Evolutionary conservation across 2,888 invertebrate species (phyloP), one percentile per base, ranked within the genome.

Genomic region (Microplitis deprimator): DNA sequence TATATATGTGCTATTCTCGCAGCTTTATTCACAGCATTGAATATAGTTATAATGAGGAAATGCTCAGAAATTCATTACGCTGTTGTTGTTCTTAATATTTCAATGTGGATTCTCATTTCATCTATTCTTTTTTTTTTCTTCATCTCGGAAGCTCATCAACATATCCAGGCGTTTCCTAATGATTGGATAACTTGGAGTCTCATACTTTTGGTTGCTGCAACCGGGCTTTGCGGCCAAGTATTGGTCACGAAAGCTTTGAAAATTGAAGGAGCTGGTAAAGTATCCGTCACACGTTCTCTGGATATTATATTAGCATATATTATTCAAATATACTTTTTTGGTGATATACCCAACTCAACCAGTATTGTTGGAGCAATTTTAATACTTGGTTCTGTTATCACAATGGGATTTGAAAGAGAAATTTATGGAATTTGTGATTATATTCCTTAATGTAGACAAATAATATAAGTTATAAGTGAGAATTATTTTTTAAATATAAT

Each of bases 41-140:
- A 91, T 73, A 91, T 91, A 40, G 91, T 91, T 0, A 85, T 91
- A 16, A 91, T 91, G 90, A 85, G 91, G 76, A 91, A 91, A 82
- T 91, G 91, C 78, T 84, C 88, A 38, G 89, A 91, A 79, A 90
- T 91, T 38, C 91, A 91, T 81, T 91, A 89, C 82, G 90, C 91
- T 1, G 87, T 90, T 0, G 86, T 91, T 67, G 90, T 91, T 5
- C 85, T 91, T 62, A 90, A 90, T 80, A 82, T 91, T 59, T 90
- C 90, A 0, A 79, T 86, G 59, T 91, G 90, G 90, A 88, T 90
- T 1, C 81, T 91, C 5, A 71, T 87, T 16, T 87, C 90, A 7
- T 86, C 90, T 4, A 77, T 85, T 1, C 80, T 86, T 6, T 87
- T 90, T 59, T 87, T 88, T 72, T 83, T 86, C 16, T 68, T 84